These are phyloP conservation scores for Tamandua tetradactyla DNA, from an alignment of 2,797 vertebrate species.

Conservation along the genomic window DNA sequence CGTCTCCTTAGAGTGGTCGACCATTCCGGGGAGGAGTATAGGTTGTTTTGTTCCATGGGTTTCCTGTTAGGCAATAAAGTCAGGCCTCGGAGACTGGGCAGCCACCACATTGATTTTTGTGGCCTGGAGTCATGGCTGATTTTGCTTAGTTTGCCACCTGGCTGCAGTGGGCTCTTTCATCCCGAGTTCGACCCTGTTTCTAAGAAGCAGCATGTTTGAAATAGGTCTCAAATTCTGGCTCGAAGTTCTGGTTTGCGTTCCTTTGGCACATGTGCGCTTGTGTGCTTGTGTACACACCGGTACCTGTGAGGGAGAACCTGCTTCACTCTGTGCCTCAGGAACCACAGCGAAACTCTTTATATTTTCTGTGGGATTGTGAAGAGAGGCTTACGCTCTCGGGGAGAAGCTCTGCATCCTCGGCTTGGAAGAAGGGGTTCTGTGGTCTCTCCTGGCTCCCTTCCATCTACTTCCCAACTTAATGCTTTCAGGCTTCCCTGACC, in stretches of 20 bases:
- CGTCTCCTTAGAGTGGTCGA: conserved; percentile 71
- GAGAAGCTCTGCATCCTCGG: background rate
- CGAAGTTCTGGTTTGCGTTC: background rate
- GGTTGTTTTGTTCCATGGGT: conserved; percentile 76
- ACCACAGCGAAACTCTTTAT: background rate
- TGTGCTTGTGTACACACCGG: background rate
- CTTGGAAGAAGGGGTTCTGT: background rate
- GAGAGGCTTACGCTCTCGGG: background rate
- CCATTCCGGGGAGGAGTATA: conserved; percentile 68
- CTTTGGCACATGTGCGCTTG: background rate
- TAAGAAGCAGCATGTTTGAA: conserved; percentile 37
- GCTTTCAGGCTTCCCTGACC: background rate
- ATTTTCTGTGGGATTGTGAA: background rate
- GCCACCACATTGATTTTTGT: conserved; percentile 70
- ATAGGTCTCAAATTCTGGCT: conserved; percentile 40
- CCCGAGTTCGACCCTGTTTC: background rate
- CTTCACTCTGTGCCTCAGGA: background rate
- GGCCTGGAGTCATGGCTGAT: conserved; percentile 65
- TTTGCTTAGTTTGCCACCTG: conserved; percentile 73
- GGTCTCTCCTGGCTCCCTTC: background rate
- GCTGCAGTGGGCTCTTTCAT: conserved; percentile 7
- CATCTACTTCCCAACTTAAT: background rate
- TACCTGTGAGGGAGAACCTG: background rate
- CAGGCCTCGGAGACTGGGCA: conserved; percentile 77
- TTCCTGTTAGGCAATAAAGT: conserved; percentile 78